Conservation (phyloP, 2,888 invertebrate genomes). For the Tribolium freemani region DNA sequence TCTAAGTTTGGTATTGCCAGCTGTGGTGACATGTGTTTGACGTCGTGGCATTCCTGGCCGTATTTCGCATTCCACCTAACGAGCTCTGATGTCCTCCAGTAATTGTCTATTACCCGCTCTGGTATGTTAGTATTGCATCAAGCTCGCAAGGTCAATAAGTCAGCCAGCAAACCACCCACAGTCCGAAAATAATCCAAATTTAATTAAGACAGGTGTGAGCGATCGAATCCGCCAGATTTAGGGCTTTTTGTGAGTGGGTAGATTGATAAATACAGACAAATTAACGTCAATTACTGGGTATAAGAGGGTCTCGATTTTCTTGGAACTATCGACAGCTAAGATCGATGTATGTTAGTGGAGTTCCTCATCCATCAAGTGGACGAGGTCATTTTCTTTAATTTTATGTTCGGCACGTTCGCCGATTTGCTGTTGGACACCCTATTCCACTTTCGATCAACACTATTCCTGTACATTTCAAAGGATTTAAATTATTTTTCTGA, state of each 20-base stretch:
- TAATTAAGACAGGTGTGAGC: slow-evolving; percentile 4
- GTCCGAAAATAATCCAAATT: neutral
- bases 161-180: slow-evolving; percentile 14
- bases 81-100: slow-evolving; percentile 59
- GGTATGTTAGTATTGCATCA: slow-evolving; percentile 24
- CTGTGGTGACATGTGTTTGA: slow-evolving; percentile 59
- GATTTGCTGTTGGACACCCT: slow-evolving; percentile 47
- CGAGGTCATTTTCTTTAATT: slow-evolving; percentile 53
- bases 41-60: slow-evolving; percentile 56
- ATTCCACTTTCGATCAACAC: slow-evolving; percentile 43
- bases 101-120: slow-evolving; percentile 55
- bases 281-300: slow-evolving; percentile 62
- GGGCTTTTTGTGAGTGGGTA: slow-evolving; percentile 34
- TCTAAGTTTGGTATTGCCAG: slow-evolving; percentile 37
- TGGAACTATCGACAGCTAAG: slow-evolving; percentile 59
- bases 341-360: slow-evolving; percentile 60
- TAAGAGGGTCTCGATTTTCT: slow-evolving; percentile 58
- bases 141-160: slow-evolving; percentile 15
- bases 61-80: slow-evolving; percentile 59
- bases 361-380: slow-evolving; percentile 59
- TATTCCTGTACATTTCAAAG: slow-evolving; percentile 34
- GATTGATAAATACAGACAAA: slow-evolving; percentile 62
- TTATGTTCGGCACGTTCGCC: slow-evolving; percentile 53
- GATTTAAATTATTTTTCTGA: slow-evolving; percentile 42
- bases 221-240: slow-evolving; percentile 2